Percentiles rank a stretch among this genome's conserved stretches.
phyloP scores from a whole-genome alignment of 2,888 invertebrate species.

The Drosophila demipolita region DNA sequence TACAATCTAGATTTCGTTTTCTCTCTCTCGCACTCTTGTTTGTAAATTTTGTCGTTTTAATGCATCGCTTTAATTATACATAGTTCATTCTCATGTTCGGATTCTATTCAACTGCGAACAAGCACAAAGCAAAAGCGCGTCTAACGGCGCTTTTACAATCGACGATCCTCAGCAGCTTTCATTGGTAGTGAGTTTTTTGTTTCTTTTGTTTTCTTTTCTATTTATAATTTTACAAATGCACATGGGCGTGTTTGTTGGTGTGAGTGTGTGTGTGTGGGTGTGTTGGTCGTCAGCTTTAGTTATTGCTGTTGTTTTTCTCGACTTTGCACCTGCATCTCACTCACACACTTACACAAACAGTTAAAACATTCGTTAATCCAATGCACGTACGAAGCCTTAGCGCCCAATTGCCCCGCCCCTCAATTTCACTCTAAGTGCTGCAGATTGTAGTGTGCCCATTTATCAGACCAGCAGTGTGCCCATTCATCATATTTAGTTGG shows the following conservation, averaged over 20 bases:
- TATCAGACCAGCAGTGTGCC: conserved; percentile 4
- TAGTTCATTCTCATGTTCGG: conserved; percentile 52
- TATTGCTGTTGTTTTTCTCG: conserved; percentile 13
- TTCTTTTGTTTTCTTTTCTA: conserved; percentile 21
- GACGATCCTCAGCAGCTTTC: conserved; percentile 32
- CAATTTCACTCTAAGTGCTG: conserved; percentile 40
- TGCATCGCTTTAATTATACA: conserved; percentile 36
- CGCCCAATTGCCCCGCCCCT: conserved; percentile 25
- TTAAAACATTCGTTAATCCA: conserved; percentile 8
- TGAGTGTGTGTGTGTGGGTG: conserved; percentile 33
- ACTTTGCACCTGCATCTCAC: conserved; percentile 39
- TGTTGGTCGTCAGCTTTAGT: conserved; percentile 33
- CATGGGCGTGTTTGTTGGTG: conserved; percentile 57
- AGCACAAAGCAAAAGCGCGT: conserved; percentile 34
- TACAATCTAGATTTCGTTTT: too few relatives aligned
- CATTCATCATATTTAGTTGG: conserved; percentile 11
- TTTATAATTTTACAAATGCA: conserved; percentile 49
- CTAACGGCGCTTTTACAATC: conserved; percentile 25
- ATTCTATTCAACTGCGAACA: conserved; percentile 50
- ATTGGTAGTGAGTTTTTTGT: conserved; percentile 7
- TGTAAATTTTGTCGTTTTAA: conserved; percentile 5
- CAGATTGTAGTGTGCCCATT: conserved; percentile 17
- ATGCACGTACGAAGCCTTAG: conserved; percentile 17
- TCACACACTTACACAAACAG: conserved; percentile 7
- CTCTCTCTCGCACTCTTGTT: neutral